A percentile compares a stretch with the other conserved stretches of the same genome.
phyloP scores from a whole-genome alignment of 1,140 invertebrate genomes.

The Hypsibius dujardini region DNA sequence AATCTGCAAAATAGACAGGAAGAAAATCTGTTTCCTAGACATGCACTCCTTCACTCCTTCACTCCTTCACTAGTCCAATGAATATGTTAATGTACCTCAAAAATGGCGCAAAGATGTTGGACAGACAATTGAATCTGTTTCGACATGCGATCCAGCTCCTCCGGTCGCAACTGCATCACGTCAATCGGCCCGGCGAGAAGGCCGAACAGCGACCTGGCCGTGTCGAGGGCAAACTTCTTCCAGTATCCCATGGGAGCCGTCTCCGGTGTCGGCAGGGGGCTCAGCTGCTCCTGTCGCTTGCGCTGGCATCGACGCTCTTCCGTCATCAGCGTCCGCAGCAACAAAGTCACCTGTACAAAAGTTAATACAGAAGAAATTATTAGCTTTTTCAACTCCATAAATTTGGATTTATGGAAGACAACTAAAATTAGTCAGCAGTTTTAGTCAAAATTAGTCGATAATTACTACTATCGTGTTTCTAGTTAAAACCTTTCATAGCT shows the following conservation, averaged over 20 bases:
- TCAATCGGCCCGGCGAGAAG: background rate
- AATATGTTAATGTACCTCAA: background rate
- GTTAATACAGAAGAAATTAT: no score
- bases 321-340: background rate
- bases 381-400: no score
- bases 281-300: background rate
- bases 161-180: background rate
- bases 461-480: no score
- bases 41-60: no score
- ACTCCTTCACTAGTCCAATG: background rate
- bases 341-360: background rate
- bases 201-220: background rate
- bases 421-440: no score
- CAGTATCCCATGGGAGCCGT: background rate
- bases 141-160: background rate
- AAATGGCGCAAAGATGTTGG: background rate
- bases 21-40: no score
- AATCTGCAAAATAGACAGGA: background rate
- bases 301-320: background rate
- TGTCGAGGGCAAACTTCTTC: background rate
- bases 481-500: no score
- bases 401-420: no score
- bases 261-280: no score
- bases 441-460: no score
- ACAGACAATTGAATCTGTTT: background rate